Conservation (phyloP, 2,888 invertebrate genomes). For the Quadriops clusia region DNA sequence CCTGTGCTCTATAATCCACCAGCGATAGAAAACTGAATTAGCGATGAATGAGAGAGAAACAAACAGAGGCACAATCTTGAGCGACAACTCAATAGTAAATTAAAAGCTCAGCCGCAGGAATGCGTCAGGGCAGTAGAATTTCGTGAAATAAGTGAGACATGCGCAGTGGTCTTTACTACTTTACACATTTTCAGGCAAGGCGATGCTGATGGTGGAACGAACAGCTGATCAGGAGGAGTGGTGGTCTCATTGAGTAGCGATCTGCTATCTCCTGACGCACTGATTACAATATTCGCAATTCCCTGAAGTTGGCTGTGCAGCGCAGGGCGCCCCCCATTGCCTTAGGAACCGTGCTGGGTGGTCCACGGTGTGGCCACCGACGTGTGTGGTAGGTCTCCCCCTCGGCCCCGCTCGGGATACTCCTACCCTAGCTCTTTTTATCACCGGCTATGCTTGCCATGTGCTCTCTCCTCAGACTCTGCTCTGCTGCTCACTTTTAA, state of each 20-base stretch:
- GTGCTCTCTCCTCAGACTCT: slow-evolving; percentile 14
- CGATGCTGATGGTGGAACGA: slow-evolving; percentile 20
- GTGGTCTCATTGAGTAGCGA: slow-evolving; percentile 23
- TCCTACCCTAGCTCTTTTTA: slow-evolving; percentile 21
- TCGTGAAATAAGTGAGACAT: slow-evolving; percentile 12
- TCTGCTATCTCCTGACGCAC: slow-evolving; percentile 23
- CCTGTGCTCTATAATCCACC: no score
- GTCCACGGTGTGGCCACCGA: slow-evolving; percentile 37
- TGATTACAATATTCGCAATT: slow-evolving; percentile 30
- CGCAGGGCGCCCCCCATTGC: slow-evolving; percentile 22
- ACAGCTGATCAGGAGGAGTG: slow-evolving; percentile 23
- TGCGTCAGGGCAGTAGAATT: no score
- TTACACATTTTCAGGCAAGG: slow-evolving; percentile 21
- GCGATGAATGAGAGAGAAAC: no score
- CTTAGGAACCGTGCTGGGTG: slow-evolving; percentile 31
- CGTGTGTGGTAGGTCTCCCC: slow-evolving; percentile 34
- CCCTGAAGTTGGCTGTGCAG: slow-evolving; percentile 17
- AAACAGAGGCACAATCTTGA: no score
- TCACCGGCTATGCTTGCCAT: slow-evolving; percentile 20
- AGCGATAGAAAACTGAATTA: no score
- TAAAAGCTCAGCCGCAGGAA: no score
- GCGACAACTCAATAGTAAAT: no score
- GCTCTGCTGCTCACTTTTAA: slow-evolving; percentile 4
- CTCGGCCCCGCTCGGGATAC: slow-evolving; percentile 18
- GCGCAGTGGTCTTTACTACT: slow-evolving; percentile 13